phyloP scores from a whole-genome alignment of 2,797 vertebrate genomes.

The Sciurus vulgaris region DNA sequence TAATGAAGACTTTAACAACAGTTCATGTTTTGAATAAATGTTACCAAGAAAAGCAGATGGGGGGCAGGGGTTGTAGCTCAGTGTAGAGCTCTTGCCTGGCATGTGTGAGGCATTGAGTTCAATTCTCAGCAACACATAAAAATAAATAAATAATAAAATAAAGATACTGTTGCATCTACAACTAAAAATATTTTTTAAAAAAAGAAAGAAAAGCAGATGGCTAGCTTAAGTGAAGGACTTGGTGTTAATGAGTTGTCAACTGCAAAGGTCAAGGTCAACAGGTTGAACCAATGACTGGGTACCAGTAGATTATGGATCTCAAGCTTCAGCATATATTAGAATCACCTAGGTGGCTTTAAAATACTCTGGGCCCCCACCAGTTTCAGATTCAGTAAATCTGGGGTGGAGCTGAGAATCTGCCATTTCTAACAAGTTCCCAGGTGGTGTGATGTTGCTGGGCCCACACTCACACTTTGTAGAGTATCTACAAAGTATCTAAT shows the following conservation, averaged over 20 bases:
- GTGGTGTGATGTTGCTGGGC: neutral
- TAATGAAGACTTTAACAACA: neutral
- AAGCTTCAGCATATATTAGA: neutral
- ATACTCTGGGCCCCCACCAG: neutral
- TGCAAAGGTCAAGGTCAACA: neutral
- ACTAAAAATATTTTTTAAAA: too few relatives aligned
- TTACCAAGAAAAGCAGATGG: constrained; percentile 54
- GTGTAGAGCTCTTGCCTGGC: too few relatives aligned
- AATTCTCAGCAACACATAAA: too few relatives aligned
- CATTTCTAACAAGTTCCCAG: neutral
- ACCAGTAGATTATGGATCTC: neutral
- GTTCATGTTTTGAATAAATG: constrained; percentile 38
- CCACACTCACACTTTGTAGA: neutral
- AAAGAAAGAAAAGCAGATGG: constrained; percentile 47
- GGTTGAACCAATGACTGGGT: neutral
- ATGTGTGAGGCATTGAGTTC: too few relatives aligned
- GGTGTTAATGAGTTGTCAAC: neutral
- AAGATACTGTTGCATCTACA: too few relatives aligned
- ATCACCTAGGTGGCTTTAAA: neutral
- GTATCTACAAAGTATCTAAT: neutral
- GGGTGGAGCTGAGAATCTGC: neutral
- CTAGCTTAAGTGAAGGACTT: neutral
- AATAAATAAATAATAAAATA: too few relatives aligned
- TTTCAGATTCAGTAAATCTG: neutral
- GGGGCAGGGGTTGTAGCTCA: too few relatives aligned